Evolutionary conservation across 37 sponge, comb jelly and placozoan genomes (phyloP).

Genomic region (Aphrocallistes beatrix): DNA sequence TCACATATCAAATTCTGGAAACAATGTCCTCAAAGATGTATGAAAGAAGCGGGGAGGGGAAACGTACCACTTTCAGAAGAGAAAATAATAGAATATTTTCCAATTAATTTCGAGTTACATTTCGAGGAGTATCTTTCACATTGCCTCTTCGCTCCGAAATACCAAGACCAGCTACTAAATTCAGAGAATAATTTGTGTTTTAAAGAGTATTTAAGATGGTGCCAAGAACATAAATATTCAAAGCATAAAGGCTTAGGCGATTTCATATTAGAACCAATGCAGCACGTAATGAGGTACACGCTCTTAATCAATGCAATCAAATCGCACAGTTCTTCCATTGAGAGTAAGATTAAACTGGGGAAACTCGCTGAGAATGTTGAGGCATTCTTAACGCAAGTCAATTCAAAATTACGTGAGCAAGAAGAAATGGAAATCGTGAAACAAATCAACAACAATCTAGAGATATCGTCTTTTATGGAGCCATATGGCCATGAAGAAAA

Average conservation of each 20-base stretch:
- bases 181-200: background rate
- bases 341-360: background rate
- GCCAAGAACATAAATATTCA: background rate
- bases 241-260: background rate
- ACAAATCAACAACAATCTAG: background rate
- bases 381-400: background rate
- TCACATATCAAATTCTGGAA: background rate
- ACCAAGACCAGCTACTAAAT: background rate
- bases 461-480: background rate
- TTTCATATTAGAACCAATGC: background rate
- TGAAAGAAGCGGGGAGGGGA: background rate
- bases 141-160: background rate
- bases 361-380: background rate
- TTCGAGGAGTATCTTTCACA: background rate
- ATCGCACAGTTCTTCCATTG: background rate
- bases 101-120: background rate
- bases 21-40: background rate
- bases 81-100: background rate
- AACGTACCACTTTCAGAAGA: background rate
- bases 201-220: background rate
- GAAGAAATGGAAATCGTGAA: background rate
- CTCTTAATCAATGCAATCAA: background rate
- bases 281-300: slow-evolving; percentile 16
- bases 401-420: background rate
- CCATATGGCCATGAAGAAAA: background rate